Conservation (phyloP, 2,888 invertebrate species). For the Arctia plantaginis region DNA sequence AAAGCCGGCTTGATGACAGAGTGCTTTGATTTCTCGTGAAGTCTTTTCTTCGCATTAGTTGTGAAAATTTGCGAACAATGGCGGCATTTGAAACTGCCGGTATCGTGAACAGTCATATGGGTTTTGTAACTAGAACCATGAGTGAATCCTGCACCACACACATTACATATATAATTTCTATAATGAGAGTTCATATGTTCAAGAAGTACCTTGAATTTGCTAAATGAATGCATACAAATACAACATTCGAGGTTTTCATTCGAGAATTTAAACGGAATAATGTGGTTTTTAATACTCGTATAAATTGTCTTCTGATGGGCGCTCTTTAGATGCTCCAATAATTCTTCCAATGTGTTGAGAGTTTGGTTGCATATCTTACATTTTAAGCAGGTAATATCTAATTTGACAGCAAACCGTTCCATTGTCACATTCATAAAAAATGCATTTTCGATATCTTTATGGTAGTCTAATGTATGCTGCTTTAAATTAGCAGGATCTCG, state of each 20-base stretch:
- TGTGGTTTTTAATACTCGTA: slow-evolving; percentile 59
- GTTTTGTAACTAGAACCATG: slow-evolving; percentile 25
- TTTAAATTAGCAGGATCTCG: slow-evolving; percentile 20
- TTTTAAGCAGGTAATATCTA: slow-evolving; percentile 61
- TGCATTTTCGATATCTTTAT: slow-evolving; percentile 51
- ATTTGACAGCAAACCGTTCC: slow-evolving; percentile 53
- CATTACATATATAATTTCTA: slow-evolving; percentile 64
- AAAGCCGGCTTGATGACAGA: neutral
- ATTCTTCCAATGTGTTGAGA: slow-evolving; percentile 51
- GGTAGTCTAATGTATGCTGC: slow-evolving; percentile 48
- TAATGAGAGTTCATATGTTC: slow-evolving; percentile 69
- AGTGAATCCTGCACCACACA: slow-evolving; percentile 53
- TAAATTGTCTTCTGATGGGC: slow-evolving; percentile 55
- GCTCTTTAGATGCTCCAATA: slow-evolving; percentile 53
- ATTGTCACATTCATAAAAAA: slow-evolving; percentile 57
- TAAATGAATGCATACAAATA: slow-evolving; percentile 52
- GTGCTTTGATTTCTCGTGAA: slow-evolving; percentile 59
- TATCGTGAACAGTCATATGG: slow-evolving; percentile 41
- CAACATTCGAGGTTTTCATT: slow-evolving; percentile 55
- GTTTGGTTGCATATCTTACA: slow-evolving; percentile 56
- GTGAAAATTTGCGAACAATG: slow-evolving; percentile 68
- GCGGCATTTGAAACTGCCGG: slow-evolving; percentile 53
- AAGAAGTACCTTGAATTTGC: slow-evolving; percentile 34
- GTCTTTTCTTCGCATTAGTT: slow-evolving; percentile 56
- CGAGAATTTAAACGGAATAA: slow-evolving; percentile 61